phyloP scores from a whole-genome alignment of 2,888 invertebrate species.

The Arctia plantaginis region DNA sequence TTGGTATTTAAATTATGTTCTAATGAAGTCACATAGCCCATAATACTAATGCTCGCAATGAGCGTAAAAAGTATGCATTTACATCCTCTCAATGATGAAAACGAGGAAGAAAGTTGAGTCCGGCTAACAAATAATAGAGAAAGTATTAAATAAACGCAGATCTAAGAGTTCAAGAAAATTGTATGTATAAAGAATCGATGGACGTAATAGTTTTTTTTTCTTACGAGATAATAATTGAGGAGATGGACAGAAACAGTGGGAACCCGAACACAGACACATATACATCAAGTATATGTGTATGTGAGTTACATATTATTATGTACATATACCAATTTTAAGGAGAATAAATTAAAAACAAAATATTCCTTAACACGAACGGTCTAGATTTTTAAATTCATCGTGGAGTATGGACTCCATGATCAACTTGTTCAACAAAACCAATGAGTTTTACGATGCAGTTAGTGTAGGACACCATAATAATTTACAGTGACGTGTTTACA shows the following conservation, averaged over 20 bases:
- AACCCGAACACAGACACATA: no score
- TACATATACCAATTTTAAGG: no score
- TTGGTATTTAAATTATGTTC: neutral
- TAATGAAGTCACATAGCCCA: neutral
- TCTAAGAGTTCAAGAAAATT: neutral
- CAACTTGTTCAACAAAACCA: slow-evolving; percentile 49
- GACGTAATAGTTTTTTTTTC: no score
- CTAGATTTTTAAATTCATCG: slow-evolving; percentile 15
- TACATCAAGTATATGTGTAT: no score
- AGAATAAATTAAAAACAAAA: neutral
- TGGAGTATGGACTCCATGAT: slow-evolving; percentile 20
- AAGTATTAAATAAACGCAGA: neutral
- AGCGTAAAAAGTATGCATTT: neutral
- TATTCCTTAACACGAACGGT: slow-evolving; percentile 10
- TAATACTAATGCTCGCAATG: neutral
- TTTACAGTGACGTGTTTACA: slow-evolving; percentile 60
- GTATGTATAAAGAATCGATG: neutral
- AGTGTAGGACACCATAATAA: slow-evolving; percentile 44
- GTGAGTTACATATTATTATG: no score
- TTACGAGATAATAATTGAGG: no score
- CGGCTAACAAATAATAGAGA: neutral
- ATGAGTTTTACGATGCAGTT: slow-evolving; percentile 40
- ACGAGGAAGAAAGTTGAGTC: neutral
- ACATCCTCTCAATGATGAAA: neutral
- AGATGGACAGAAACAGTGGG: no score